Conservation (phyloP, 2,113 vertebrate species). For the Callorhinus ursinus region DNA sequence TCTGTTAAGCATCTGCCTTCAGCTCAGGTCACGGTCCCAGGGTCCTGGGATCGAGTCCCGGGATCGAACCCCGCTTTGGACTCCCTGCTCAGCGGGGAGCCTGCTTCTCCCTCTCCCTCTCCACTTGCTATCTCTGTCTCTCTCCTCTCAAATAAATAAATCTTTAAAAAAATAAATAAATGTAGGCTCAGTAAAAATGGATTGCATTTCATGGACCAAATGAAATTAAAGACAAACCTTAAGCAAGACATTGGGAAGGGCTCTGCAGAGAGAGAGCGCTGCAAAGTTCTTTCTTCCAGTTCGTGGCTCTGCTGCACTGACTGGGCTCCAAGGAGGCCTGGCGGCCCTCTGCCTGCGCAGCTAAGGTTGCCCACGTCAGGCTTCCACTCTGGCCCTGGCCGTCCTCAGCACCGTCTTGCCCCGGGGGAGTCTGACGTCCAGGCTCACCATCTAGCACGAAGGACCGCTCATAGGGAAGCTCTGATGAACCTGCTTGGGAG, state of each 20-base stretch:
- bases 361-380: not conserved
- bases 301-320: fast-evolving
- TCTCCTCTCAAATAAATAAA: too few relatives aligned
- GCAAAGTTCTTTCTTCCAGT: not conserved
- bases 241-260: not conserved
- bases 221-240: not conserved
- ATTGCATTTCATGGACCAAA: not conserved
- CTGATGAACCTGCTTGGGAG: not conserved
- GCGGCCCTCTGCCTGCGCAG: not conserved
- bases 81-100: too few relatives aligned
- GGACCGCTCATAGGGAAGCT: not conserved
- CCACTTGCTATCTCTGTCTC: too few relatives aligned
- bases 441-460: too few relatives aligned
- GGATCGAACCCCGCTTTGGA: too few relatives aligned
- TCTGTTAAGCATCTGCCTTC: too few relatives aligned
- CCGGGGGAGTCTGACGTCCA: not conserved
- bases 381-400: not conserved
- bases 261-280: not conserved
- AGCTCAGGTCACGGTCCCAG: too few relatives aligned
- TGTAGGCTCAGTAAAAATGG: not conserved
- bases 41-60: too few relatives aligned
- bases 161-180: not conserved
- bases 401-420: not conserved
- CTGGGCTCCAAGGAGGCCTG: not conserved
- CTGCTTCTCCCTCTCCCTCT: too few relatives aligned